Base-by-base conservation (phyloP, 2,888 invertebrate genomes). In the Dioctria linearis region DNA sequence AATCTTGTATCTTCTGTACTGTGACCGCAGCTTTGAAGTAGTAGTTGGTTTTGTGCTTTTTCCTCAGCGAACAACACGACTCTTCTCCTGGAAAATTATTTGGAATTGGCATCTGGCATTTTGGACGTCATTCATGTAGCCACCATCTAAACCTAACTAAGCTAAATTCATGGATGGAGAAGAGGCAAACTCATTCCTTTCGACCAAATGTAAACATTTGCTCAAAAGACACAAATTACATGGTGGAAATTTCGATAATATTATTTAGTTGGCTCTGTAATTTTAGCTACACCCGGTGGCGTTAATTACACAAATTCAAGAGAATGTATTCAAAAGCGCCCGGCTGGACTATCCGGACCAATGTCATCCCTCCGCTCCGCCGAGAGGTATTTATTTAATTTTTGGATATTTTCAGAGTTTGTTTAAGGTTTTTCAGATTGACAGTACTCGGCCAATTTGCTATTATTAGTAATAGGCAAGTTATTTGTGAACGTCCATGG, bases 211-310 rank as follows among this genome's bases (percentile, higher is more conserved):
- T 46, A 71, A 71, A 71, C 71, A 71, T 71, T 71, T 71, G 71
- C 71, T 71, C 51, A 54, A 37, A 51, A 51, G 54, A 71, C 71
- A 71, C 71, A 71, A 71, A 71, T 71, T 71, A 71, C 71, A 71
- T 71, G 71, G 71, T 71, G 71, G 43, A 71, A 51, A 54, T 71
- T 71, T 71, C 71, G 71, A 71, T 71, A 71, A 51, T 71, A 71
- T 71, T 71, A 71, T 71, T 71, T 71, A 71, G 71, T 71, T 71
- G 71, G 49, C 1, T n/a, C 51, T 25, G 54, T 37, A 71, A 71
- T 71, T 54, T 49, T 46, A 54, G 54, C 71, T 71, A 54, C 71
- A 71, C 51, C 71, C 71, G 71, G 40, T 54, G 71, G 71, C 71
- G 54, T 71, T 71, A 71, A 71, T 71, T 71, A 71, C 51, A 71